These are phyloP conservation scores for Trichogramma evanescens DNA, from an alignment of 2,888 invertebrate genomes.

Conservation along the genomic window DNA sequence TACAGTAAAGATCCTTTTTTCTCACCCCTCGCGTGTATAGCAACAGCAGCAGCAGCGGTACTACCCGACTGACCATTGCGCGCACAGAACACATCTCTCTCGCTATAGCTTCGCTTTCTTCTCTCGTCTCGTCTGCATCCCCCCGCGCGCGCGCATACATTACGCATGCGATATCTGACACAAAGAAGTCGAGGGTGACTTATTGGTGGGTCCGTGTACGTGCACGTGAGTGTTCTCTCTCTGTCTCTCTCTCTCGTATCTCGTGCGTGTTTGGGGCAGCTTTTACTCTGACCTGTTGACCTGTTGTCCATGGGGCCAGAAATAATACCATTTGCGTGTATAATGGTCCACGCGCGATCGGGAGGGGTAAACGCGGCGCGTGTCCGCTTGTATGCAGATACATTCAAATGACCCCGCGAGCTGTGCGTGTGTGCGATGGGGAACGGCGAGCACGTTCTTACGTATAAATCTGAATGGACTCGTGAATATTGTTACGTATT, in stretches of 20 bases:
- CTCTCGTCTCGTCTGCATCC: too few species aligned
- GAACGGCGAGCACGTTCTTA: not conserved
- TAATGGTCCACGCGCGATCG: conserved; percentile 31
- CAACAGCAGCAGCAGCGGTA: too few species aligned
- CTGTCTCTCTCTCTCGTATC: too few species aligned
- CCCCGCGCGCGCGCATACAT: not conserved
- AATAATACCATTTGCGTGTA: conserved; percentile 47
- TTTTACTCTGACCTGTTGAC: conserved; percentile 45
- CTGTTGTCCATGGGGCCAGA: conserved; percentile 41
- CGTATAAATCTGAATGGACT: too few species aligned
- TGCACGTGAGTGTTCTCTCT: not conserved
- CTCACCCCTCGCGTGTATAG: too few species aligned
- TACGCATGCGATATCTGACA: conserved; percentile 2
- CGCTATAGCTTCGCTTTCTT: too few species aligned
- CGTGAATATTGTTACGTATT: too few species aligned
- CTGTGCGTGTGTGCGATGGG: conserved; percentile 1
- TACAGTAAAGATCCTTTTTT: too few species aligned
- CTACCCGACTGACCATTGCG: too few species aligned
- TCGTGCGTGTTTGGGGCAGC: conserved; percentile 32
- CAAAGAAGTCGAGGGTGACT: conserved; percentile 12
- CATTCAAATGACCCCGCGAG: conserved; percentile 6
- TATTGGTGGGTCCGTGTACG: conserved; percentile 4
- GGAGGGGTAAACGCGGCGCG: conserved; percentile 29
- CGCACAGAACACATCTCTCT: too few species aligned
- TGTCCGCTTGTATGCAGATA: conserved; percentile 7